Evolutionary conservation across 2,888 invertebrate species (phyloP).

Genomic region (Eulithis prunata): DNA sequence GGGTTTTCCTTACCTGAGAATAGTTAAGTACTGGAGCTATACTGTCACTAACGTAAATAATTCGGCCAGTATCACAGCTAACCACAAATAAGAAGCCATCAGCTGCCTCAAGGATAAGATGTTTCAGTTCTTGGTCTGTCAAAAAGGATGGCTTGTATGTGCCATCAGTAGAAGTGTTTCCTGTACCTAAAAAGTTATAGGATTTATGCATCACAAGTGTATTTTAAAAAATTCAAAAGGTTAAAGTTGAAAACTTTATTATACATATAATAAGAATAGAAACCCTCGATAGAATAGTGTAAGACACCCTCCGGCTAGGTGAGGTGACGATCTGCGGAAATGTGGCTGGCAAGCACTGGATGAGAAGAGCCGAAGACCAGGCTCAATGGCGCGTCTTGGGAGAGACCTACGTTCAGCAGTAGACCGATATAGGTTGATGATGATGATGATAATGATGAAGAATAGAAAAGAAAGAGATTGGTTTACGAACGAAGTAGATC

Average conservation of each 20-base stretch:
- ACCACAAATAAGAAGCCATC: constrained; percentile 98
- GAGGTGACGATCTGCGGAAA: no score
- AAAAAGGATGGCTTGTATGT: constrained; percentile 99
- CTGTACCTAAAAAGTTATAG: constrained; percentile 88
- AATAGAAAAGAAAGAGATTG: background rate
- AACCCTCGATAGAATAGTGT: no score
- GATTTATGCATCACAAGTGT: constrained; percentile 17
- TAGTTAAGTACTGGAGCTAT: constrained; percentile 98
- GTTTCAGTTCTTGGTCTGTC: constrained; percentile 99
- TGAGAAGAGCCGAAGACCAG: no score
- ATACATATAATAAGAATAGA: background rate
- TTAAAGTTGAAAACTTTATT: background rate
- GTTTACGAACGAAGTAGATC: constrained; percentile 7
- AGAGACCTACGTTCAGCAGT: no score
- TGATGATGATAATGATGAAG: no score
- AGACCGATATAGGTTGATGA: no score
- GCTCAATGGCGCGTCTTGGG: no score
- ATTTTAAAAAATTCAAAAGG: constrained; percentile 1
- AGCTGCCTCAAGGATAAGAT: constrained; percentile 99
- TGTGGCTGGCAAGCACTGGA: no score
- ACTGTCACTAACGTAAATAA: constrained; percentile 99
- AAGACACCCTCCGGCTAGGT: no score
- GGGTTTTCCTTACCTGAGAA: constrained; percentile 87
- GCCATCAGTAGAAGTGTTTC: constrained; percentile 98
- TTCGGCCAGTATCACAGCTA: constrained; percentile 97